These are phyloP conservation scores for Champsocephalus esox DNA, from an alignment of 2,797 vertebrate genomes.

Conservation along the genomic window DNA sequence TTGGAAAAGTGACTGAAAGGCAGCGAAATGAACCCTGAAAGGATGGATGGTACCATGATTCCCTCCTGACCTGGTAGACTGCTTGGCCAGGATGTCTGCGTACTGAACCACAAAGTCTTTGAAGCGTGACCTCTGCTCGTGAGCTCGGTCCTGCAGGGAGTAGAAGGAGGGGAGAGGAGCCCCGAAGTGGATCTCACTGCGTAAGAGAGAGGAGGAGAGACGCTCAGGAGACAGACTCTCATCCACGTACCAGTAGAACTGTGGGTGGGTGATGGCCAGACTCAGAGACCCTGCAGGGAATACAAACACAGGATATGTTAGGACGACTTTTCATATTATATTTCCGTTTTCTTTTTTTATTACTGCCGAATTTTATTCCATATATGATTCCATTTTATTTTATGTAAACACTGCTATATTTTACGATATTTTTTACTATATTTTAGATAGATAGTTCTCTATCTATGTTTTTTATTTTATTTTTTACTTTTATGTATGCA, in stretches of 20 bases:
- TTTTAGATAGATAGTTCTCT: too few relatives aligned
- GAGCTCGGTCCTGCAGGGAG: conserved; percentile 92
- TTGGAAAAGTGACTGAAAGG: background rate
- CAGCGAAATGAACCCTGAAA: background rate
- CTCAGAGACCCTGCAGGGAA: conserved; percentile 89
- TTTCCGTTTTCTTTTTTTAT: too few relatives aligned
- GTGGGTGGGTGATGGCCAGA: conserved; percentile 97
- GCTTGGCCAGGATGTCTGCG: conserved; percentile 91
- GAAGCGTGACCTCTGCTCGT: conserved; percentile 92
- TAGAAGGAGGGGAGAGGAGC: conserved; percentile 94
- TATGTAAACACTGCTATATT: too few relatives aligned
- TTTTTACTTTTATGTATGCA: too few relatives aligned
- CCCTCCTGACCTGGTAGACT: conserved; percentile 92
- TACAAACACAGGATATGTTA: conserved; percentile 12
- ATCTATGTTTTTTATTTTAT: too few relatives aligned
- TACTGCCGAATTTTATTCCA: too few relatives aligned
- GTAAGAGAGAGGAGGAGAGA: conserved; percentile 92
- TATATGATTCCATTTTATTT: too few relatives aligned
- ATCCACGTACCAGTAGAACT: conserved; percentile 99
- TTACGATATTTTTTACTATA: too few relatives aligned
- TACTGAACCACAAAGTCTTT: conserved; percentile 96
- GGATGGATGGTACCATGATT: background rate
- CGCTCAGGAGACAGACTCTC: conserved; percentile 92
- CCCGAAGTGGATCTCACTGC: conserved; percentile 96
- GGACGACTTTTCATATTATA: background rate